Base-by-base conservation (phyloP, 1,140 invertebrate genomes). In the Drosophila orosa region DNA sequence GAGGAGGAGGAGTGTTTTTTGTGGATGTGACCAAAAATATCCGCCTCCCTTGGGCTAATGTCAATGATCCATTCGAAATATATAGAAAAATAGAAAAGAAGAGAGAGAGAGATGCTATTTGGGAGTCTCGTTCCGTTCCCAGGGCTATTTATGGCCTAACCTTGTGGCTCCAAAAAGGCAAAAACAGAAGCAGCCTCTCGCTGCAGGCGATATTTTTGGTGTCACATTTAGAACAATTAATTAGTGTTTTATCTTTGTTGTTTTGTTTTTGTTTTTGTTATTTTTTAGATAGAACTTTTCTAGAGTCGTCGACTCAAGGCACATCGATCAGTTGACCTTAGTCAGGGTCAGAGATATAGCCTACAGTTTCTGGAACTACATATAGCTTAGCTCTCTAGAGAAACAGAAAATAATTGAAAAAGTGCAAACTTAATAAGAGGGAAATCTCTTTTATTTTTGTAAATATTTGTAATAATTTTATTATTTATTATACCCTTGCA, bases 181-280 rank as follows among this genome's bases (percentile, higher is more conserved):
- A 72, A 50, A 44, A 44, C 54, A 52, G 22, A 72, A 33, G 31
- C 59, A 35, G 65, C 60, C 71, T 75, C 39, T 37, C 60, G 31
- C 56, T 67, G 57, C 54, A 71, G 66, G 52, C 37, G 44, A 73
- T 73, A 73, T 73, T 45, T 81, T 62, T 61, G 48, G 58, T 72
- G 31, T 65, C 57, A 56, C 40, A 47, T 82, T 75, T 67, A 82
- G 83, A 87, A 86, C 82, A 78, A 86, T 87, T 82, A 78, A 87
- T 85, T 85, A 57, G 78, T 69, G 78, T 73, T 71, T 54, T 54
- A 19, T 54, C 29, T 52, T 52, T 54, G 17, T 19, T 31, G 6
- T 48, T 48, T 31, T 19, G 15, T 48, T 17, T 48, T 24, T 24
- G 6, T 24, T 22, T 42, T 45, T n/a, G 1, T 44, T 15, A 9